These are phyloP conservation scores for Ciconia maguari DNA, from an alignment of 2,113 vertebrate genomes.

Conservation along the genomic window DNA sequence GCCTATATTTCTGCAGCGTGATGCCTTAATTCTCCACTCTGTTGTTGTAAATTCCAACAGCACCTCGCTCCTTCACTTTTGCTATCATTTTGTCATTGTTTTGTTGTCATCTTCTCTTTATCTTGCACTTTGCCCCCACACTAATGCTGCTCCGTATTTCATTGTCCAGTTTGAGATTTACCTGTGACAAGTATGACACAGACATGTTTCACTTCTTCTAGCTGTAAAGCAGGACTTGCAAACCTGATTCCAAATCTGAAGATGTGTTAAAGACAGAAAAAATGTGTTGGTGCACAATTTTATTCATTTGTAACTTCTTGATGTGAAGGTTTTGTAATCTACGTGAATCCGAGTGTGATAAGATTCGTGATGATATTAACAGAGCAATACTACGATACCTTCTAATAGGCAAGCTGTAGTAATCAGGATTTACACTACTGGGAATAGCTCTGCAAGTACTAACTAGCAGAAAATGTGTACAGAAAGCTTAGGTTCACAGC, in stretches of 20 bases:
- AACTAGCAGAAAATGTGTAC: neutral
- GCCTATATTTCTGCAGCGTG: neutral
- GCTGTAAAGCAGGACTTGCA: neutral
- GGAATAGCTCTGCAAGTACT: neutral
- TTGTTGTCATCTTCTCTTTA: neutral
- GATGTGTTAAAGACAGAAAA: neutral
- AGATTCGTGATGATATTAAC: neutral
- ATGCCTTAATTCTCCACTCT: neutral
- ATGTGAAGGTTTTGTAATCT: neutral
- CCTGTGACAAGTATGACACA: neutral
- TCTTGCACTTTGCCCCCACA: neutral
- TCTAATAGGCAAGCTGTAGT: neutral
- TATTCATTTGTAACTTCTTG: neutral
- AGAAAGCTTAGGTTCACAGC: neutral
- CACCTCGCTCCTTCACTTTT: neutral
- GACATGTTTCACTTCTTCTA: neutral
- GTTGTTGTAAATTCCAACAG: neutral
- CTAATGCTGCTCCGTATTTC: neutral
- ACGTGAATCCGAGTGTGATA: rapidly evolving
- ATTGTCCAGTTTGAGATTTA: neutral
- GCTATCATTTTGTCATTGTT: neutral
- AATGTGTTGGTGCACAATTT: neutral
- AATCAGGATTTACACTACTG: neutral
- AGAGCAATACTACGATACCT: neutral
- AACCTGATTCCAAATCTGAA: neutral